Conservation (phyloP, 2,113 vertebrate genomes). For the Pionites leucogaster region DNA sequence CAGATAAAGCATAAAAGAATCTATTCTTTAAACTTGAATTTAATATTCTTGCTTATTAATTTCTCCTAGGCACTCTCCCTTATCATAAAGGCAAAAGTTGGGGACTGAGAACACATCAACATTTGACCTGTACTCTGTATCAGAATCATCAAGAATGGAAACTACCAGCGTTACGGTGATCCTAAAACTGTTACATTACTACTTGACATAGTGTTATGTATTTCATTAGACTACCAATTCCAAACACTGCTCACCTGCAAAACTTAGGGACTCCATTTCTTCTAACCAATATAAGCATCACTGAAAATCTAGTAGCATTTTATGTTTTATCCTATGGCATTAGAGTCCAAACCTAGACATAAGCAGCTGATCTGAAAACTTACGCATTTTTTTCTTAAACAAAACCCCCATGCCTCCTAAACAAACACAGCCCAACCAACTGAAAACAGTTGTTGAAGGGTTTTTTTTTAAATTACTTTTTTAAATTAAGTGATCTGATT, state of each 20-base stretch:
- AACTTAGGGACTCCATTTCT: not conserved
- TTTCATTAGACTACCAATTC: not conserved
- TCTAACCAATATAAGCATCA: no score
- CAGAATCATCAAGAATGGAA: not conserved
- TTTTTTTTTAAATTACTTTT: not conserved
- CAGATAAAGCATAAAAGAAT: not conserved
- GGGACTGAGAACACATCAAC: not conserved
- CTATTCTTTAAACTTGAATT: not conserved
- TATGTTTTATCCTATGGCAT: not conserved
- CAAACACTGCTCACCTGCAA: not conserved
- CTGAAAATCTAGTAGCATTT: not conserved
- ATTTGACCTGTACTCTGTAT: not conserved
- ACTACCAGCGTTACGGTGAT: not conserved
- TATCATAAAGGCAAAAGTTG: not conserved
- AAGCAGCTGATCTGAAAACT: not conserved
- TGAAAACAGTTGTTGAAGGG: not conserved
- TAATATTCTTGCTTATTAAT: not conserved
- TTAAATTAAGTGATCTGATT: not conserved
- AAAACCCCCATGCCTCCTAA: not conserved
- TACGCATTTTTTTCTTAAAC: not conserved
- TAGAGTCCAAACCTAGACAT: not conserved
- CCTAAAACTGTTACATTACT: not conserved
- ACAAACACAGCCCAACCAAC: not conserved
- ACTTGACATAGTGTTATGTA: not conserved
- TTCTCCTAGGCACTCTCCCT: not conserved